Evolutionary conservation across 2,113 vertebrate genomes (phyloP), one percentile per base, ranked within the genome.

Genomic region (Cricetomys ansorgei): DNA sequence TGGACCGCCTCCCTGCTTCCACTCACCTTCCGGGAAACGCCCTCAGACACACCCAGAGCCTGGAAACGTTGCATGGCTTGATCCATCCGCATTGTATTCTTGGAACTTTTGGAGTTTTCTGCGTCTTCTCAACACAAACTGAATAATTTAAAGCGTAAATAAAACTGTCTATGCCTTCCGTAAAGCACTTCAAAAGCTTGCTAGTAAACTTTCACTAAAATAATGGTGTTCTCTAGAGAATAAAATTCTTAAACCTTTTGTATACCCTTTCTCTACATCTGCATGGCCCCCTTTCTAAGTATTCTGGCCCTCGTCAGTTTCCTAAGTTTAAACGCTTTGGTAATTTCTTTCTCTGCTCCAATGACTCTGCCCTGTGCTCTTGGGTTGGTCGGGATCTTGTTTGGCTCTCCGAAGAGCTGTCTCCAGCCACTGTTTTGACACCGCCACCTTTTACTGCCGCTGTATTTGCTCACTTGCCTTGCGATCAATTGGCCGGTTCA

Each of bases 401-500:
- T 70, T 37, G 57, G 27, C 10, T 55, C 40, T 88, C 48, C 80
- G 76, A 83, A 96, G 92, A 45, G 1, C 57, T 21, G 29, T 50
- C 16, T 16, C 16, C n/a, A 5, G 65, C 8, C 34, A 62, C 6
- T 80, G 92, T 72, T 31, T 67, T 48, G 16, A 40, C 1, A 19
- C 7, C 69, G 13, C 15, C 21, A 45, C 5, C 40, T 50, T 64
- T 89, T 67, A 1, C 43, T 79, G 37, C 76, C 84, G 83, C 40
- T 85, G 34, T 50, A 80, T 62, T 55, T 45, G 50, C 50, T 94
- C 15, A 12, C 11, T 93, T 72, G 23, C 7, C 29, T 83, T 15
- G 16, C 65, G 31, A 62, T 94, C 73, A 70, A 90, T 70, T 90
- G 87, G 19, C 40, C 94, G 85, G 92, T 43, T 65, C 59, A 89